Conservation (phyloP, 2,888 invertebrate species). For the Phymatocera aterrima region DNA sequence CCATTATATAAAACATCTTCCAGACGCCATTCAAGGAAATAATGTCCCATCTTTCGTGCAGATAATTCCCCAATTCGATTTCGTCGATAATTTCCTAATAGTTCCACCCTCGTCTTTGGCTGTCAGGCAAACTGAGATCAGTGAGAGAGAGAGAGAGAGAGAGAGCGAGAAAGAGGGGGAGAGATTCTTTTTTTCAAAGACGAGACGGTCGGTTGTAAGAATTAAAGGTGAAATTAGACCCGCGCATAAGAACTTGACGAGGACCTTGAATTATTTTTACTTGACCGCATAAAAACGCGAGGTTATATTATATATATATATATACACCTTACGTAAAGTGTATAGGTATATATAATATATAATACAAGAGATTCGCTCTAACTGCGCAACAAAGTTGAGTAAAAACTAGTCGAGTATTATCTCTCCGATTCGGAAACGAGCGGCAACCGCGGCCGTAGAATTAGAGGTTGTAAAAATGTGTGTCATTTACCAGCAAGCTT, state of each 20-base stretch:
- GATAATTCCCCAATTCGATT: constrained; percentile 65
- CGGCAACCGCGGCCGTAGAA: constrained; percentile 53
- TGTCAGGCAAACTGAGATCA: constrained; percentile 52
- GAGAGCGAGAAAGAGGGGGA: too few relatives aligned
- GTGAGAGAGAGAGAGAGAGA: too few relatives aligned
- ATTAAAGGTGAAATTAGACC: constrained; percentile 42
- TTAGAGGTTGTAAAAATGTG: constrained; percentile 62
- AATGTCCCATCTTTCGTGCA: constrained; percentile 53
- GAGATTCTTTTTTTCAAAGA: not conserved
- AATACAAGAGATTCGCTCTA: constrained; percentile 32
- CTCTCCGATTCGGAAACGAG: constrained; percentile 29
- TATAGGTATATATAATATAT: not conserved
- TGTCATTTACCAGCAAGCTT: constrained; percentile 66
- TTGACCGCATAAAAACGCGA: constrained; percentile 11
- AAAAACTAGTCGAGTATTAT: constrained; percentile 36
- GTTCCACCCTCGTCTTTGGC: constrained; percentile 62
- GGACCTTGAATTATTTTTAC: constrained; percentile 37
- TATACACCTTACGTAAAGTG: not conserved
- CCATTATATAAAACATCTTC: constrained; percentile 23
- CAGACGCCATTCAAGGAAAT: constrained; percentile 46
- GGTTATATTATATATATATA: not conserved
- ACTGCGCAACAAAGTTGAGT: constrained; percentile 17
- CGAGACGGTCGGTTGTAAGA: not conserved
- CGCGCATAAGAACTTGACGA: constrained; percentile 16
- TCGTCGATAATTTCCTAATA: constrained; percentile 64